Percentiles rank a stretch among this genome's conserved stretches.
Conservation (phyloP, 2,888 invertebrate species). For the Ctena decussata region DNA sequence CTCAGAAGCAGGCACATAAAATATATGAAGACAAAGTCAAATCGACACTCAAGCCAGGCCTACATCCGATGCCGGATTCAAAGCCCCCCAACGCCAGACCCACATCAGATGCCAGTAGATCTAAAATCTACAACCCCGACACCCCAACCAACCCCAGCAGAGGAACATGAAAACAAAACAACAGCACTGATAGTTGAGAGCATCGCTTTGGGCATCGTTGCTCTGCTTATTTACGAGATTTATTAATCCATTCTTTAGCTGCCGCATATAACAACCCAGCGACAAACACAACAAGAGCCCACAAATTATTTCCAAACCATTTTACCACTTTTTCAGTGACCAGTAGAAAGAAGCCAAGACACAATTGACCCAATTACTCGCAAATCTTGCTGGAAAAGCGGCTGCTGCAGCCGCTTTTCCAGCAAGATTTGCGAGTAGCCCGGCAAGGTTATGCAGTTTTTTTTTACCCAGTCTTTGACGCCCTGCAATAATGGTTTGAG, state of each 20-base stretch:
- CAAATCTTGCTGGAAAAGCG: slow-evolving; percentile 16
- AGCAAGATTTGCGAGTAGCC: slow-evolving; percentile 3
- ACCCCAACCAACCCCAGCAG: not conserved
- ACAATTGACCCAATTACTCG: slow-evolving; percentile 23
- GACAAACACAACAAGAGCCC: slow-evolving; percentile 9
- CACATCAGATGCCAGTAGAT: no score
- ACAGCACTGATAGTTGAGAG: not conserved
- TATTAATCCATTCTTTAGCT: not conserved
- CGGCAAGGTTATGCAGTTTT: slow-evolving; percentile 8
- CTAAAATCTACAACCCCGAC: no score
- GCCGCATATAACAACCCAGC: slow-evolving; percentile 16
- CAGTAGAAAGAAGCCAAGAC: slow-evolving; percentile 14
- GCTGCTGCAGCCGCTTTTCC: slow-evolving; percentile 26
- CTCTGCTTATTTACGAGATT: not conserved
- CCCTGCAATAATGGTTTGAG: not conserved
- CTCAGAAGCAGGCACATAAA: no score
- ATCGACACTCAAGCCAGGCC: no score
- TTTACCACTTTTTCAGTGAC: not conserved
- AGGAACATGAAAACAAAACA: not conserved
- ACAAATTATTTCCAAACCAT: slow-evolving; percentile 23
- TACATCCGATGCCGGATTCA: no score
- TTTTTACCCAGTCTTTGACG: slow-evolving; percentile 3
- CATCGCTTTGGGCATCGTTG: not conserved
- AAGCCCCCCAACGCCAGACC: no score
- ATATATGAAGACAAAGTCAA: no score